Percentiles rank a stretch among this genome's conserved stretches.
These are phyloP conservation scores for Gnathonemus longibarbis DNA, from an alignment of 2,113 vertebrate species.

Conservation along the genomic window DNA sequence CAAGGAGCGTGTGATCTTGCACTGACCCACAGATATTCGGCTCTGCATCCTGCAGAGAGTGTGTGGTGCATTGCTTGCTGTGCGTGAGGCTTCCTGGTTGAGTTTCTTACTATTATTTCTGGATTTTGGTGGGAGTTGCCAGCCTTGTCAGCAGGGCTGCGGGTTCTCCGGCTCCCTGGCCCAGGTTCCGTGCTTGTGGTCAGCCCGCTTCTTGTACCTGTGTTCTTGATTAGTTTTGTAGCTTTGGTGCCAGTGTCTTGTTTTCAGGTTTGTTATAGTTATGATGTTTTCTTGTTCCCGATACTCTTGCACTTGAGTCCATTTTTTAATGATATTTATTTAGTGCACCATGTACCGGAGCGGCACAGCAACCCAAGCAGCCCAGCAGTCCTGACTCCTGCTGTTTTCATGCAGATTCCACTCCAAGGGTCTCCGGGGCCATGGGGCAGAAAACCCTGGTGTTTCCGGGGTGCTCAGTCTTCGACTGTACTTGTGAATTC, in stretches of 20 bases:
- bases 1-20: too few species aligned
- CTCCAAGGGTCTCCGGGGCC: too few species aligned
- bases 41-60: not conserved
- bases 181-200: not conserved
- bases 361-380: too few species aligned
- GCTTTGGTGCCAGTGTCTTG: not conserved
- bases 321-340: not conserved
- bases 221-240: not conserved
- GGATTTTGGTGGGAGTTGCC: not conserved
- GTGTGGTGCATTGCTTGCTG: not conserved
- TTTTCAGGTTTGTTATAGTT: not conserved
- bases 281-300: not conserved
- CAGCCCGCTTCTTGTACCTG: not conserved
- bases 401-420: too few species aligned
- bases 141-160: not conserved
- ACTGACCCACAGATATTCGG: too few species aligned
- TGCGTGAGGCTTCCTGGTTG: not conserved
- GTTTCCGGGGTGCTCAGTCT: not conserved
- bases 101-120: not conserved
- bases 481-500: not conserved
- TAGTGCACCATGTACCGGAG: not conserved
- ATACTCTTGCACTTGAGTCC: not conserved
- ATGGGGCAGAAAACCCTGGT: too few species aligned
- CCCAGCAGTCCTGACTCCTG: too few species aligned
- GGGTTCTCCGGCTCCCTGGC: not conserved